Conservation (phyloP, 2,113 vertebrate genomes). For the Anser cygnoides region DNA sequence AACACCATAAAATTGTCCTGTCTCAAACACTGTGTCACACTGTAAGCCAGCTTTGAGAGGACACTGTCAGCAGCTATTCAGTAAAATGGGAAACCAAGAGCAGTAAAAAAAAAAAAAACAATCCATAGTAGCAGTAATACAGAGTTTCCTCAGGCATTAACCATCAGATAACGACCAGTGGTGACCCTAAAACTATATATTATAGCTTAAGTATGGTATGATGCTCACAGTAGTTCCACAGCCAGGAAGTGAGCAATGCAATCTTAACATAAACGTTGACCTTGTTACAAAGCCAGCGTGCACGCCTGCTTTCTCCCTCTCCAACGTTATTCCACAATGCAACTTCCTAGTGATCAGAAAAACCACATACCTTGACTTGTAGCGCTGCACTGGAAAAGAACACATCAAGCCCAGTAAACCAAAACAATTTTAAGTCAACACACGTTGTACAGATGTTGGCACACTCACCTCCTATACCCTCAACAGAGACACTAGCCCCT, state of each 20-base stretch:
- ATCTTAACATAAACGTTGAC: constrained; percentile 19
- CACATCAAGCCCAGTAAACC: neutral
- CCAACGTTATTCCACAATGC: constrained; percentile 49
- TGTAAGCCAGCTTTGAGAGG: constrained; percentile 21
- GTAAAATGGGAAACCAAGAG: constrained; percentile 63
- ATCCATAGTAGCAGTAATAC: constrained; percentile 57
- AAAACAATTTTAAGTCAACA: neutral
- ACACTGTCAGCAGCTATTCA: constrained; percentile 45
- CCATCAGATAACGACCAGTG: constrained; percentile 60
- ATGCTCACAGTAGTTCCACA: constrained; percentile 57
- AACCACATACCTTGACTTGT: constrained; percentile 45
- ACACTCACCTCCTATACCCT: neutral
- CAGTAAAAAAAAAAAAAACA: constrained; percentile 41
- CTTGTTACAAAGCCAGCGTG: constrained; percentile 14
- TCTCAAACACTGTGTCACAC: constrained; percentile 22
- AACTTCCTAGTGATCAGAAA: constrained; percentile 66
- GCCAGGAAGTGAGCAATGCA: constrained; percentile 16
- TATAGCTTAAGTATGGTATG: constrained; percentile 48
- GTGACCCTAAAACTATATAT: constrained; percentile 66
- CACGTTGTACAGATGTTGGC: neutral
- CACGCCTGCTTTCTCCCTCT: constrained; percentile 19
- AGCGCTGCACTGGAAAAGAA: constrained; percentile 19
- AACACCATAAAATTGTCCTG: neutral
- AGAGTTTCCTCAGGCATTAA: constrained; percentile 66
- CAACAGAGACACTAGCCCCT: neutral